Percentiles rank a stretch among this genome's conserved stretches.
These are phyloP conservation scores for Dromius quadrimaculatus DNA, from an alignment of 2,888 invertebrate genomes.

Conservation along the genomic window DNA sequence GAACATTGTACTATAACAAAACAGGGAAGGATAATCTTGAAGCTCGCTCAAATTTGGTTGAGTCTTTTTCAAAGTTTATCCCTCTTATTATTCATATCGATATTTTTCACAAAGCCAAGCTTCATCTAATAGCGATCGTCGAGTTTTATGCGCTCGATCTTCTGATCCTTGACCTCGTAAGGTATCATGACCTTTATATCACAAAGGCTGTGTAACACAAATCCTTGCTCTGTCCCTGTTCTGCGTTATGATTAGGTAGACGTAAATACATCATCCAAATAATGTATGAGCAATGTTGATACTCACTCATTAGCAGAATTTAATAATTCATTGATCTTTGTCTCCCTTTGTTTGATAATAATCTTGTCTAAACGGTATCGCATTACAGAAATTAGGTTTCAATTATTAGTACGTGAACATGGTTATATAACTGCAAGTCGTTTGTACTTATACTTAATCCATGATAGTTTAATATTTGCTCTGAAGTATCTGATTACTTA, in stretches of 20 bases:
- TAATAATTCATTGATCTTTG: conserved; percentile 23
- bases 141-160: conserved; percentile 40
- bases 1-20: no score
- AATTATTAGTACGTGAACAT: no score
- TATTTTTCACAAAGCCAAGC: neutral
- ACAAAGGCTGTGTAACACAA: conserved; percentile 11
- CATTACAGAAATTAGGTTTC: no score
- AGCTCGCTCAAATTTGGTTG: no score
- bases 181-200: conserved; percentile 44
- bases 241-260: neutral
- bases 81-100: no score
- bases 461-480: no score
- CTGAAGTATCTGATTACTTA: no score
- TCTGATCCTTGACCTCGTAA: conserved; percentile 19
- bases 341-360: conserved; percentile 10
- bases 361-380: no score
- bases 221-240: neutral
- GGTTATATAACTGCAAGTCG: no score
- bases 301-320: conserved; percentile 23
- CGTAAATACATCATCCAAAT: conserved; percentile 29
- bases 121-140: conserved; percentile 32
- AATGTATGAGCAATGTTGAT: conserved; percentile 20
- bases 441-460: no score
- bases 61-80: conserved; percentile 9
- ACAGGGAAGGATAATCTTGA: no score